These are phyloP conservation scores for Entomobrya multifasciata DNA, from an alignment of 2,888 invertebrate species.

Conservation along the genomic window DNA sequence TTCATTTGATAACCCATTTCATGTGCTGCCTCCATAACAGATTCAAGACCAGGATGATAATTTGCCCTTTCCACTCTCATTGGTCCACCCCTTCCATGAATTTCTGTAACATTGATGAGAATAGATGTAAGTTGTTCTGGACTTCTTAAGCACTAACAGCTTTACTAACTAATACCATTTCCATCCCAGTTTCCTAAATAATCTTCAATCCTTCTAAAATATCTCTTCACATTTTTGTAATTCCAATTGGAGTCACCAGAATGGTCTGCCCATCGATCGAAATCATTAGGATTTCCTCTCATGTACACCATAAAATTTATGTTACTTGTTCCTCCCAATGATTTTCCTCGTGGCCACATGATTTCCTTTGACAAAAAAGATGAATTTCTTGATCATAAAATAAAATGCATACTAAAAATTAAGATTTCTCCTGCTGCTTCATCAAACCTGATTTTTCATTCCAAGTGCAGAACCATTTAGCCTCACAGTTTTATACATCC, in stretches of 20 bases:
- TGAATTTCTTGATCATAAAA: neutral
- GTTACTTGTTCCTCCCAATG: constrained; percentile 18
- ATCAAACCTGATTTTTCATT: neutral
- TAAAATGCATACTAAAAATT: neutral
- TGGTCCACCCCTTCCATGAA: neutral
- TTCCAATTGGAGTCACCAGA: constrained; percentile 16
- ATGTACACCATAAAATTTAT: constrained; percentile 62
- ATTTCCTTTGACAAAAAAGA: neutral
- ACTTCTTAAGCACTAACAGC: too few relatives aligned
- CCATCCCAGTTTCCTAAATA: neutral
- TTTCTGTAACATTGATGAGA: neutral
- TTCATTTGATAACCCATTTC: too few relatives aligned
- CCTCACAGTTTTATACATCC: neutral
- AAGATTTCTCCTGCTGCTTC: too few relatives aligned
- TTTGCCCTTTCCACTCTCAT: neutral
- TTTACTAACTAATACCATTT: too few relatives aligned
- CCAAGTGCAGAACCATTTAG: neutral
- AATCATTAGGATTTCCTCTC: constrained; percentile 6
- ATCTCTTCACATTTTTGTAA: constrained; percentile 27
- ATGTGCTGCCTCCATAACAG: neutral
- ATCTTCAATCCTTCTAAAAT: constrained; percentile 2
- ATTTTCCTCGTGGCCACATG: neutral
- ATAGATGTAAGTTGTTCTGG: too few relatives aligned
- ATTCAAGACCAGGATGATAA: neutral
- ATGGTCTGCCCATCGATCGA: constrained; percentile 1